These are phyloP conservation scores for Nasonia giraulti DNA, from an alignment of 1,140 invertebrate species.

Conservation along the genomic window DNA sequence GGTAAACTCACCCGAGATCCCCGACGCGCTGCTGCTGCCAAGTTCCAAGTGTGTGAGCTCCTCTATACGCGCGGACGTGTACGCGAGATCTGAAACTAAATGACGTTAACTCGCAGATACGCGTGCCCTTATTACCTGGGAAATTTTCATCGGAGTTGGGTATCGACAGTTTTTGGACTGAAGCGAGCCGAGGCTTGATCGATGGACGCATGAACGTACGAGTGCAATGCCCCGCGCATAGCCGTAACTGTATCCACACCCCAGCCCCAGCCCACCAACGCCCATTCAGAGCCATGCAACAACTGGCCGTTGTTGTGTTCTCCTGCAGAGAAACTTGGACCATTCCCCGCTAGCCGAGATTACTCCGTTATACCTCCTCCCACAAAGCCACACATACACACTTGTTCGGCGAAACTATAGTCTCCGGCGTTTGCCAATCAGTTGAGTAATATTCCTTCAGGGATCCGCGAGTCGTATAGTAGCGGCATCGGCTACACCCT, in stretches of 20 bases:
- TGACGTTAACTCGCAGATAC: neutral
- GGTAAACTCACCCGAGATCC: neutral
- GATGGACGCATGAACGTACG: neutral
- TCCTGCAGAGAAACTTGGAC: neutral
- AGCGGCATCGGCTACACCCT: neutral
- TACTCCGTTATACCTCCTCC: neutral
- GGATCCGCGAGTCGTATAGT: neutral
- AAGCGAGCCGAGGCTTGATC: too few relatives aligned
- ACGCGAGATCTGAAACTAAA: neutral
- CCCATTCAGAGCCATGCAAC: neutral
- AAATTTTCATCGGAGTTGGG: too few relatives aligned
- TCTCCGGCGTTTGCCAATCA: conserved; percentile 52
- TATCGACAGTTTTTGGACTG: too few relatives aligned
- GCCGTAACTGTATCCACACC: neutral
- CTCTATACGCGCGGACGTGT: neutral
- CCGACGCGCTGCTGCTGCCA: neutral
- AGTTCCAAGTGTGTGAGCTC: neutral
- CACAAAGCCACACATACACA: neutral
- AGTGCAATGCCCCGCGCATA: neutral
- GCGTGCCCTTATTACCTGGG: too few relatives aligned
- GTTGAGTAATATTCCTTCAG: conserved; percentile 54
- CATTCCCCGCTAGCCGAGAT: neutral
- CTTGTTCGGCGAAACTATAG: neutral
- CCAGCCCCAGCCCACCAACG: too few relatives aligned
- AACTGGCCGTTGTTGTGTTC: neutral